These are phyloP conservation scores for Atethmia centrago DNA, from an alignment of 2,888 invertebrate genomes.

Conservation along the genomic window DNA sequence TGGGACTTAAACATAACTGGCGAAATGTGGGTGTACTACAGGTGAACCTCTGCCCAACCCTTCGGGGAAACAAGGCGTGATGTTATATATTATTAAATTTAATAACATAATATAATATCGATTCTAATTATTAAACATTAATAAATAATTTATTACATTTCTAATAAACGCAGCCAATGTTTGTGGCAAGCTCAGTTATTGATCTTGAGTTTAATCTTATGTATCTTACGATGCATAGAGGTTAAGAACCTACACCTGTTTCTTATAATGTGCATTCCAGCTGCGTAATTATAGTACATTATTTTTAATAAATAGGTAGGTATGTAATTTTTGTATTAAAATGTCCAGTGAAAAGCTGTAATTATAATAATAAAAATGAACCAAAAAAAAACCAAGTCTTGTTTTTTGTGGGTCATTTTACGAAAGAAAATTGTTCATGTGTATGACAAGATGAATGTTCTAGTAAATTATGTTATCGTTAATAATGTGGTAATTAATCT, in stretches of 20 bases:
- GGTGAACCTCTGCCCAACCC: no score
- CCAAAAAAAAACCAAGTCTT: no score
- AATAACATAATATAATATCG: no score
- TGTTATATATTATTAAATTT: no score
- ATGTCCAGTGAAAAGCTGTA: conserved; percentile 25
- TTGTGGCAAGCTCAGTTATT: conserved; percentile 2
- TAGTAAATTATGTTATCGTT: conserved; percentile 10
- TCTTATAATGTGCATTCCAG: conserved; percentile 23
- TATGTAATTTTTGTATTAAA: conserved; percentile 12
- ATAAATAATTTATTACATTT: no score
- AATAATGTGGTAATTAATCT: conserved; percentile 21
- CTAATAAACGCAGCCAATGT: background rate
- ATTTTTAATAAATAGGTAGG: conserved; percentile 21
- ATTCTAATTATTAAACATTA: no score
- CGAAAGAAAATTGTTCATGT: conserved; percentile 2
- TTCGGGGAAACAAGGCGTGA: no score
- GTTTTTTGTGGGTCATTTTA: conserved; percentile 5
- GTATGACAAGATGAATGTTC: conserved; percentile 18
- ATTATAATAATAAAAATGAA: conserved; percentile 3
- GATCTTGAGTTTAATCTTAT: conserved; percentile 4
- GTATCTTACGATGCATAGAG: background rate
- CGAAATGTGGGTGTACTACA: no score
- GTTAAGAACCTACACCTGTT: conserved; percentile 13
- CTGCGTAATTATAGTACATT: conserved; percentile 28
- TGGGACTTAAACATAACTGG: no score